Evolutionary conservation across 2,113 vertebrate species (phyloP), one percentile per base, ranked within the genome.

Genomic region (Etheostoma spectabile): DNA sequence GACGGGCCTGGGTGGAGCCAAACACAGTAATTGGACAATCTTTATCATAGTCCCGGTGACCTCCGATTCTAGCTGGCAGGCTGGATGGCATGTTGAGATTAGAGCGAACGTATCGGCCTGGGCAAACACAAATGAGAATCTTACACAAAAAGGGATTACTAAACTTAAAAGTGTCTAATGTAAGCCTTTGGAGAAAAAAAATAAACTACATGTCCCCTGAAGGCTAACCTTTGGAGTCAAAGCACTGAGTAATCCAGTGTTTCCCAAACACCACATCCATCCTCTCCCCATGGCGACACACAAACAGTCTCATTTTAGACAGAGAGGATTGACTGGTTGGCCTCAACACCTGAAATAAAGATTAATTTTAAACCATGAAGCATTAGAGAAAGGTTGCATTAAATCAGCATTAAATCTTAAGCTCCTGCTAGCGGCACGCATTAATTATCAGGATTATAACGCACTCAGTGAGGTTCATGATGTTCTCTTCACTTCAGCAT

Each of bases 241-340:
- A 99, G 88, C 98, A 99, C 92, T 99, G 98, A 7, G 97, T 96
- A 7, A 99, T 87, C 98, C 98, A 99, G 90, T 99, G 97, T 93
- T 99, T 99, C 66, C 98, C 98, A 83, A 99, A 99, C 12, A 99
- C 98, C 1, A 99, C 98, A 0, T 99, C 98, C 98, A 99, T 99
- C 93, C 98, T 96, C 84, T 99, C 98, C 0, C 98, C 98, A 0
- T 99, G 98, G 66, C 98, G 97, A 92, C 98, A 99, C 22, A 99
- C 98, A 49, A 99, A 99, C 70, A 99, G 94, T 77, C 96, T 97
- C 88, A 97, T 96, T 86, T 96, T 99, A 57, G 96, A 96, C 22
- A 95, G 86, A 3, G 96, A 95, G 0, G 95, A 84, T 75, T 97
- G 96, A 88, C 93, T 93, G 80, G 85, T 92, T 3, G 96, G 90